Evolutionary conservation across 2,888 invertebrate genomes (phyloP), one percentile per base, ranked within the genome.

Genomic region (Taphrorychus bicolor): DNA sequence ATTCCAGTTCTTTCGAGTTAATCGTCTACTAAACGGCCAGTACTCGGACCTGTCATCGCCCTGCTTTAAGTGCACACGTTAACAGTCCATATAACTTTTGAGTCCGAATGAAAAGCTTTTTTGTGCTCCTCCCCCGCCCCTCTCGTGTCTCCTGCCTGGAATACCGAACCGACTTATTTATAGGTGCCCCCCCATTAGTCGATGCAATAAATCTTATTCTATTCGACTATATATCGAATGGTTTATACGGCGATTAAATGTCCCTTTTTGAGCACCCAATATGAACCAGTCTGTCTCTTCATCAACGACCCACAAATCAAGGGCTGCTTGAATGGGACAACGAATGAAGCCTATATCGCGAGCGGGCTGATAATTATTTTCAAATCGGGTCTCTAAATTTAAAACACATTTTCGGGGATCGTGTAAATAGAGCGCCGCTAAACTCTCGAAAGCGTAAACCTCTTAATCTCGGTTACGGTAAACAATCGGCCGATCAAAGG

Each of bases 381-480:
- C 32, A 7, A 11, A 32, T 32, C 32, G 32, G 32, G 32, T 18
- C 21, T n/a, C 19, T n/a, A 18, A 45, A 17, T 9, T 74, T 72
- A 74, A 71, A 75, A 74, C 76, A 75, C 19, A 52, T 52, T 52
- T 52, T 45, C 18, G 45, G 18, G 32, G 11, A 66, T 74, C 60
- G 71, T 74, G 75, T 77, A 78, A 78, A 79, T 78, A 78, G 74
- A 77, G 76, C 75, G 75, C 70, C 71, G 59, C 70, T 76, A 77
- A 77, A 73, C 77, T 72, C 59, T 73, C 72, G 52, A 70, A 69
- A 66, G 73, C 70, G 67, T 76, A 77, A 77, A 76, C 75, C 73
- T 69, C 65, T 64, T 66, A 70, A 61, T 60, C 69, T 72, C 71
- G 72, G 73, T 16, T 56, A 66, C 48, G 63, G 56, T 73, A 74